These are phyloP conservation scores for Azorinus chamasolen DNA, from an alignment of 2,888 invertebrate genomes.

Conservation along the genomic window DNA sequence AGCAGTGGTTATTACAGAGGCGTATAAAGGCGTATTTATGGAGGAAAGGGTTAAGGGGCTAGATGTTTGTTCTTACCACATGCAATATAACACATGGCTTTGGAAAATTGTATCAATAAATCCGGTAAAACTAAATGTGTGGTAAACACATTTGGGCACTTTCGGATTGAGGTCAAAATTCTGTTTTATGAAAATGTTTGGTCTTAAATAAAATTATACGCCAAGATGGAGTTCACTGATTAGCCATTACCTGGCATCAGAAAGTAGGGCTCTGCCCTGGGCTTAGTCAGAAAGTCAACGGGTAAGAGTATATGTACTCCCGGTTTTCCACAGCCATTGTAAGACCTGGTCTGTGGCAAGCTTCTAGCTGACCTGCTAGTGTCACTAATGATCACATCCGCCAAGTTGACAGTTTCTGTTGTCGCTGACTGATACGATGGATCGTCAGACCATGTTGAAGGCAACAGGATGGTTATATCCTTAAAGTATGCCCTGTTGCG, in stretches of 20 bases:
- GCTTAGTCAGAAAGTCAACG: constrained; percentile 72
- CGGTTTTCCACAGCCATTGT: constrained; percentile 76
- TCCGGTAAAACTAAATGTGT: no score
- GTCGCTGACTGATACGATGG: constrained; percentile 43
- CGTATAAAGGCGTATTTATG: no score
- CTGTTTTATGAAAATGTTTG: no score
- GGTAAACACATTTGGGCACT: no score
- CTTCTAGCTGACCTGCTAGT: constrained; percentile 47
- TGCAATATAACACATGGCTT: no score
- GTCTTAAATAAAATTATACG: no score
- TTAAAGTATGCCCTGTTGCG: constrained; percentile 87
- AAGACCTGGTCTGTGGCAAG: constrained; percentile 68
- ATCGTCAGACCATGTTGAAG: constrained; percentile 88
- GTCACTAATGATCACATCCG: constrained; percentile 60
- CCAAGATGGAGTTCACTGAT: no score
- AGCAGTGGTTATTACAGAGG: no score
- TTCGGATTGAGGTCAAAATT: no score
- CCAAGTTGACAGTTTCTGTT: constrained; percentile 40
- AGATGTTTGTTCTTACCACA: no score
- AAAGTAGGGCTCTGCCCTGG: constrained; percentile 42
- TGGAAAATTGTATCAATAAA: no score
- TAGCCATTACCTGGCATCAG: constrained; percentile 46
- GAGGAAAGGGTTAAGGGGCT: no score
- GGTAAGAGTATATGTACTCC: constrained; percentile 76
- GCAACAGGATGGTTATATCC: constrained; percentile 89